Percentiles rank a stretch among this genome's conserved stretches.
These are phyloP conservation scores for Mus musculus DNA, from an alignment of 2,113 vertebrate species.

Conservation along the genomic window GRCm39 chr12:38465501-38466000, in stretches of 20 bases:
- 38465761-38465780: not conserved
- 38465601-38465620: not conserved
- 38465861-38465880: not conserved
- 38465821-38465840: not conserved
- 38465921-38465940: not conserved
- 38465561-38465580: not conserved
- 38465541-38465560: not conserved
- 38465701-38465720: not conserved
- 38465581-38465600: not conserved
- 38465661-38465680: not conserved
- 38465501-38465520: not conserved
- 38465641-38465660: not conserved
- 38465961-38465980: not conserved
- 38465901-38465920: not conserved
- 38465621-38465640: not conserved
- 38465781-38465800: not conserved
- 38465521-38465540: not conserved
- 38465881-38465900: not conserved
- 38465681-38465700: not conserved
- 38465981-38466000: not conserved
- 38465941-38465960: not conserved
- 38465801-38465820: not conserved
- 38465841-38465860: not conserved
- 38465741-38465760: not conserved
- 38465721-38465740: not conserved